A percentile compares a stretch with the other conserved stretches of the same genome.
Evolutionary conservation across 2,888 invertebrate genomes (phyloP).

Genomic region (Pachliopta kotzebuea): DNA sequence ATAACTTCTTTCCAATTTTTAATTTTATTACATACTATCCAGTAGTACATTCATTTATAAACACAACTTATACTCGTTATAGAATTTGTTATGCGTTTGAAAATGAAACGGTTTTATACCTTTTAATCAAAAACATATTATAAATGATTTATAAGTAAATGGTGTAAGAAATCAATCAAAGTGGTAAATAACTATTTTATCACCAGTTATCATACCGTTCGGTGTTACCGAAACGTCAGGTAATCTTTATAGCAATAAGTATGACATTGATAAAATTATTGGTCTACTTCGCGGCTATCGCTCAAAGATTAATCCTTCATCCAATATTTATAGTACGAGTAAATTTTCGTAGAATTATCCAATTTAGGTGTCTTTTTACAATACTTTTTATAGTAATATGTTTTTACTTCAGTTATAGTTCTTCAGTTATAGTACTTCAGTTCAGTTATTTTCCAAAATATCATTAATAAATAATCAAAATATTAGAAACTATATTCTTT

Average conservation of each 20-base stretch:
- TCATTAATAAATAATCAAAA: too few relatives aligned
- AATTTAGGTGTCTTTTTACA: too few relatives aligned
- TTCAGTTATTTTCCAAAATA: too few relatives aligned
- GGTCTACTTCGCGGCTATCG: neutral
- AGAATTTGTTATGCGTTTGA: too few relatives aligned
- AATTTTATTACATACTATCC: neutral
- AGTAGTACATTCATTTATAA: neutral
- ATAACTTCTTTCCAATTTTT: too few relatives aligned
- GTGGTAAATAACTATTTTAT: slow-evolving; percentile 22
- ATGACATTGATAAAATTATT: slow-evolving; percentile 16
- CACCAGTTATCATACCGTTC: slow-evolving; percentile 24
- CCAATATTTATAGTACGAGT: neutral
- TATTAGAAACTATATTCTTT: too few relatives aligned
- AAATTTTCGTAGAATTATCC: too few relatives aligned
- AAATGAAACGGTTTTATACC: neutral
- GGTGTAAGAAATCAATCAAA: slow-evolving; percentile 8
- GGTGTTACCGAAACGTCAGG: slow-evolving; percentile 23
- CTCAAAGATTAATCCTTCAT: neutral
- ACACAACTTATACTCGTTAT: too few relatives aligned
- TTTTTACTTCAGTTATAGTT: too few relatives aligned
- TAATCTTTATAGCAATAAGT: slow-evolving; percentile 29
- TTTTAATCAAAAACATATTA: neutral
- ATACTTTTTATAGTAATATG: too few relatives aligned
- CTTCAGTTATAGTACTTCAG: too few relatives aligned
- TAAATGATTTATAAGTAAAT: neutral